Conservation (phyloP, 1,140 invertebrate species). For the Drosophila willistoni region DNA sequence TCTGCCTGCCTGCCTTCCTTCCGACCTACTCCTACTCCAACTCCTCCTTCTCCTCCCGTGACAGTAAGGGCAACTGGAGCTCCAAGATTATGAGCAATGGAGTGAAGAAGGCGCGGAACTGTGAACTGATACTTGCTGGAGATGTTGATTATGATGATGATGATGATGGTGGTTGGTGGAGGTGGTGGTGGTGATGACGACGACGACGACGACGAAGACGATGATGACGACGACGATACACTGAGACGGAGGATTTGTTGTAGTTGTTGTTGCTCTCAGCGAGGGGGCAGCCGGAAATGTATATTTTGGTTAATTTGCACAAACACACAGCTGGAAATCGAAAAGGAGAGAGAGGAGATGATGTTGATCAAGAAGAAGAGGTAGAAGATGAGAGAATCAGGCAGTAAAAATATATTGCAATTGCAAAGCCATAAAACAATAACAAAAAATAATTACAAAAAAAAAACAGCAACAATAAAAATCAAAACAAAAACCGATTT, state of each 20-base stretch:
- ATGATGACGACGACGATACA: conserved; percentile 23
- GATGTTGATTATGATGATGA: conserved; percentile 16
- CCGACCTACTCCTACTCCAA: conserved; percentile 5
- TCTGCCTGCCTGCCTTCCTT: background rate
- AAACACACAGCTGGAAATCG: conserved; percentile 77
- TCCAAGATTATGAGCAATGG: conserved; percentile 9
- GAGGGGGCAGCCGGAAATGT: conserved; percentile 69
- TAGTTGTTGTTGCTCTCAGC: conserved; percentile 42
- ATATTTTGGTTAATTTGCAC: conserved; percentile 81
- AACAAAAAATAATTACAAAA: conserved; percentile 3
- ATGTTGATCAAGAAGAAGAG: conserved; percentile 61
- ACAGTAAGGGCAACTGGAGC: conserved; percentile 1
- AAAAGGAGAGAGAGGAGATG: conserved; percentile 51
- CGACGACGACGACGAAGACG: conserved; percentile 34
- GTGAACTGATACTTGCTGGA: conserved; percentile 18
- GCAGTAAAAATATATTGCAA: conserved; percentile 43
- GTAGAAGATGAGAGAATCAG: conserved; percentile 25
- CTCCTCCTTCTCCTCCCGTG: background rate
- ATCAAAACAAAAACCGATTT: conserved; percentile 18
- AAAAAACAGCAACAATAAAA: conserved; percentile 3
- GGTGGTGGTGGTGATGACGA: conserved; percentile 32
- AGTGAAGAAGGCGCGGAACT: conserved; percentile 15
- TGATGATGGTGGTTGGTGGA: conserved; percentile 40
- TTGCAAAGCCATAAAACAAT: conserved; percentile 34
- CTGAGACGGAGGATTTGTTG: conserved; percentile 21